Percentiles rank a stretch among this genome's conserved stretches.
These are phyloP conservation scores for Phrynosoma blainvillii DNA, from an alignment of 2,113 vertebrate species.

Conservation along the genomic window DNA sequence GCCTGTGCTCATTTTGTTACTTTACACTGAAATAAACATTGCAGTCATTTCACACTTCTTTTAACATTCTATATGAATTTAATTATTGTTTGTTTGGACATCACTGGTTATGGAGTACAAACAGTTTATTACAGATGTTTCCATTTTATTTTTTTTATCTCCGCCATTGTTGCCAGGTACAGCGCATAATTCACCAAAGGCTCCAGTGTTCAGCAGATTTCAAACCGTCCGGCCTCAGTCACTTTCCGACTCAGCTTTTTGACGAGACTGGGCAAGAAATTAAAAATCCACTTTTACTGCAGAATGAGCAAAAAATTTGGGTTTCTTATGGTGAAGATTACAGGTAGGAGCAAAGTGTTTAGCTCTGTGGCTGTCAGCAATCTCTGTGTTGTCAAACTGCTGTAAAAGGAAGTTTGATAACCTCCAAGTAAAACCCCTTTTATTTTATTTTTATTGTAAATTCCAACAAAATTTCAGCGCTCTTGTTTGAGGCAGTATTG, in stretches of 20 bases:
- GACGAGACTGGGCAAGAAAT: conserved; percentile 59
- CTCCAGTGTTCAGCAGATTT: conserved; percentile 37
- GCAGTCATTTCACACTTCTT: conserved; percentile 78
- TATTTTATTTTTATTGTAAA: conserved; percentile 69
- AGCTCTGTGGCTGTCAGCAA: conserved; percentile 44
- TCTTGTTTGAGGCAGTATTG: conserved; percentile 71
- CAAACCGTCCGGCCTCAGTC: conserved; percentile 40
- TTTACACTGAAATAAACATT: conserved; percentile 75
- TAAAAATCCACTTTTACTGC: conserved; percentile 46
- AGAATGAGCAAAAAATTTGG: conserved; percentile 63
- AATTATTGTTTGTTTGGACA: conserved; percentile 67
- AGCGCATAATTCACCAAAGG: conserved; percentile 55
- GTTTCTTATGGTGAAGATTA: conserved; percentile 62
- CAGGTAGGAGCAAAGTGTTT: conserved; percentile 67
- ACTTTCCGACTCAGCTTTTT: conserved; percentile 45
- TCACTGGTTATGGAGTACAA: conserved; percentile 39
- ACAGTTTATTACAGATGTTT: conserved; percentile 30
- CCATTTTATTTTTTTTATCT: conserved; percentile 20
- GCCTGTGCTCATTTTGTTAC: conserved; percentile 75
- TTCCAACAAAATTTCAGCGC: conserved; percentile 72
- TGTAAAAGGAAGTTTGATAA: conserved; percentile 58
- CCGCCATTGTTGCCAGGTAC: conserved; percentile 34
- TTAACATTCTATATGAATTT: conserved; percentile 71
- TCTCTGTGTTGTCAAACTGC: conserved; percentile 42
- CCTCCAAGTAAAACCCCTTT: conserved; percentile 62